A percentile compares a stretch with the other conserved stretches of the same genome.
Evolutionary conservation across 1,140 invertebrate genomes (phyloP).

Genomic region (Hesperophylax magnus): DNA sequence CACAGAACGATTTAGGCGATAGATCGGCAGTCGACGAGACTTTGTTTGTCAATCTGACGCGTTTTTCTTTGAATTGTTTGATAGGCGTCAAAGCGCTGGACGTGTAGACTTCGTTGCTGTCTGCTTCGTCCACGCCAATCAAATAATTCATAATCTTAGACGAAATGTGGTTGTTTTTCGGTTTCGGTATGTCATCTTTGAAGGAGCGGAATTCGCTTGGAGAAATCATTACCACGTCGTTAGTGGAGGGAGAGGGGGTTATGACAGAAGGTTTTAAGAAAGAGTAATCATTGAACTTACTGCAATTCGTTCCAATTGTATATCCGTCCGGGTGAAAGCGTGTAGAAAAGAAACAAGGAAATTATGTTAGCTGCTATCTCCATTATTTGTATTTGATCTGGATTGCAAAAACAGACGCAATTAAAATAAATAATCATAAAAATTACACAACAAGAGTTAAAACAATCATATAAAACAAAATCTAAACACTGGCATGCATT

Average conservation of each 20-base stretch:
- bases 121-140: conserved; percentile 59
- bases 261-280: conserved; percentile 55
- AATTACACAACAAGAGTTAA: no score
- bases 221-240: conserved; percentile 71
- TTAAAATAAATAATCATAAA: no score
- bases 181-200: conserved; percentile 59
- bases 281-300: conserved; percentile 65
- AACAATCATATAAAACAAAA: no score
- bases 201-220: conserved; percentile 67
- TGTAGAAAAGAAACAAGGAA: conserved; percentile 49
- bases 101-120: conserved; percentile 53
- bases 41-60: conserved; percentile 53
- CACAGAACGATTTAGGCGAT: conserved; percentile 55
- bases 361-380: conserved; percentile 48
- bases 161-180: conserved; percentile 67
- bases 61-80: conserved; percentile 52
- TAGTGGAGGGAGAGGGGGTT: conserved; percentile 71
- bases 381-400: conserved; percentile 22
- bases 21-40: conserved; percentile 48
- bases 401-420: background rate
- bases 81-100: conserved; percentile 28
- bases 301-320: conserved; percentile 55
- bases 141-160: conserved; percentile 60
- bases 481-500: no score
- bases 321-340: conserved; percentile 45